Conservation (phyloP, 2,797 vertebrate species). For the Rhinella marina region DNA sequence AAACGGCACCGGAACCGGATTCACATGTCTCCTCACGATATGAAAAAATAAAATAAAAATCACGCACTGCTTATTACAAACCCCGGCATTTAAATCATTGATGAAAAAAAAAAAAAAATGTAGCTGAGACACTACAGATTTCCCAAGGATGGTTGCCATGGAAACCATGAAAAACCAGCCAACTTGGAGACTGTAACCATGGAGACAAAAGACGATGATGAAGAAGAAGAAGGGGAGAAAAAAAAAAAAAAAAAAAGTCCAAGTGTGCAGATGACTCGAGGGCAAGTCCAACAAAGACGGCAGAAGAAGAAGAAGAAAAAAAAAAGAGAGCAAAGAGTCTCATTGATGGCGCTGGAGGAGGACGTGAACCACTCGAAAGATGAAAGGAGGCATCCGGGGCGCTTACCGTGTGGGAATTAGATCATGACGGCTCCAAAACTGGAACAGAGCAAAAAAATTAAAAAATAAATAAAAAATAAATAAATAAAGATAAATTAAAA, state of each 20-base stretch:
- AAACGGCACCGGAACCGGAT: conserved; percentile 39
- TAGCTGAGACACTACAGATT: conserved; percentile 74
- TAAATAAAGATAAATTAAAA: neutral
- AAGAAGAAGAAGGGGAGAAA: neutral
- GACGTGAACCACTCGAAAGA: conserved; percentile 16
- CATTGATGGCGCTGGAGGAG: conserved; percentile 52
- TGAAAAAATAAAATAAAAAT: conserved; percentile 45
- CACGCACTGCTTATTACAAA: conserved; percentile 66
- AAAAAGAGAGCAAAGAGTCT: conserved; percentile 66
- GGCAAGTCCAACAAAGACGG: conserved; percentile 70
- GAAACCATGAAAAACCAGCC: conserved; percentile 80
- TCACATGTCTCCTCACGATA: conserved; percentile 56
- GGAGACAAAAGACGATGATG: conserved; percentile 71
- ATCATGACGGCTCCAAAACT: neutral
- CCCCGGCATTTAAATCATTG: conserved; percentile 79
- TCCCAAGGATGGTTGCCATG: conserved; percentile 82
- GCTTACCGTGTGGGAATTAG: neutral
- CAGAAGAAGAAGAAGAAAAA: conserved; percentile 62
- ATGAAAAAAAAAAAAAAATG: conserved; percentile 74
- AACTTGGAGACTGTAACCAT: conserved; percentile 76
- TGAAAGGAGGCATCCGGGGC: conserved; percentile 10
- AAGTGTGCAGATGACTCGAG: conserved; percentile 75
- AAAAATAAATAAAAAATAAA: neutral
- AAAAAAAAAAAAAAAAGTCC: conserved; percentile 65
- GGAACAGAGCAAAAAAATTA: neutral